Conservation (phyloP, 2,797 vertebrate genomes). For the Limosa lapponica region DNA sequence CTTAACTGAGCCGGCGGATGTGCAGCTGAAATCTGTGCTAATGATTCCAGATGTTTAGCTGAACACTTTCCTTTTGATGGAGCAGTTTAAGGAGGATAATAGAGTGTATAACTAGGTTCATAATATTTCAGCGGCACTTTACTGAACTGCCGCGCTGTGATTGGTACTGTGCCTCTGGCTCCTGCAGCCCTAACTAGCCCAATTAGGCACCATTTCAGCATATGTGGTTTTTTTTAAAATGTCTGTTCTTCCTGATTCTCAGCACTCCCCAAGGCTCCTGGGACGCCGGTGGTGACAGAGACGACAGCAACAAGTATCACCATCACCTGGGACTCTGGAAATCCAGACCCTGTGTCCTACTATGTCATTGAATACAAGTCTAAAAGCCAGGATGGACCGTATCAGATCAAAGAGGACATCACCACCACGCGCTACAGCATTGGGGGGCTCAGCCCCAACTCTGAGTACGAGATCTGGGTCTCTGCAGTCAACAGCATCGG, state of each 20-base stretch:
- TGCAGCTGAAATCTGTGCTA: constrained; percentile 12
- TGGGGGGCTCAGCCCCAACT: constrained; percentile 97
- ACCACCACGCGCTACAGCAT: constrained; percentile 98
- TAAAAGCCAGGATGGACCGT: constrained; percentile 94
- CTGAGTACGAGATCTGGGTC: constrained; percentile 96
- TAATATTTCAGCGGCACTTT: constrained; percentile 37
- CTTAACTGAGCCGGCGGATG: not conserved
- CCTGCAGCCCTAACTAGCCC: constrained; percentile 25
- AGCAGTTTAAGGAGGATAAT: constrained; percentile 63
- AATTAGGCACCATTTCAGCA: constrained; percentile 38
- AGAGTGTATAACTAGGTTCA: constrained; percentile 57
- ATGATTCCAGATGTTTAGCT: constrained; percentile 60
- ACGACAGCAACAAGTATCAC: constrained; percentile 98
- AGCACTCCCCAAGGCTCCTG: constrained; percentile 97
- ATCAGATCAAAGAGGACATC: constrained; percentile 95
- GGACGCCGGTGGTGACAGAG: constrained; percentile 93
- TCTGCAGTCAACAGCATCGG: constrained; percentile 96
- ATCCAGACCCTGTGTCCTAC: constrained; percentile 94
- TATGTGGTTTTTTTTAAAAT: not conserved
- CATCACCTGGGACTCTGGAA: constrained; percentile 98
- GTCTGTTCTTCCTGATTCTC: constrained; percentile 58
- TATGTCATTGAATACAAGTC: constrained; percentile 97
- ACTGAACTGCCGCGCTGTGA: not conserved
- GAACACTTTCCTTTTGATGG: constrained; percentile 45
- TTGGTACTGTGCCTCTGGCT: constrained; percentile 22